These are phyloP conservation scores for Naja naja DNA, from an alignment of 2,113 vertebrate genomes.

Conservation along the genomic window DNA sequence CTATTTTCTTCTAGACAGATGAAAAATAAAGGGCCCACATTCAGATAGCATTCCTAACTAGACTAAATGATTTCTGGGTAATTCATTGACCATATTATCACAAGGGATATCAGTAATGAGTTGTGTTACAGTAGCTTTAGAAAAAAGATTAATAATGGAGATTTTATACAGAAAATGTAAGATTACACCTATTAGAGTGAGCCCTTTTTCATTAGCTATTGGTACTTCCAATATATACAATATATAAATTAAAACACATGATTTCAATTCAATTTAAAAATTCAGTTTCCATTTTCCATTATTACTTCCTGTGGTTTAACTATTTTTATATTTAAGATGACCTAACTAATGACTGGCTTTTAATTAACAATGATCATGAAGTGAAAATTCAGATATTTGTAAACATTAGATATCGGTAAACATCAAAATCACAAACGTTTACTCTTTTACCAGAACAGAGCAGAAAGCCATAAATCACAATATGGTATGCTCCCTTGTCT, in stretches of 20 bases:
- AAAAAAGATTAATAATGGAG: neutral
- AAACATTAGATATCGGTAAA: neutral
- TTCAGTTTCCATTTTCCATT: neutral
- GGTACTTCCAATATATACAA: neutral
- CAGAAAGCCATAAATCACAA: neutral
- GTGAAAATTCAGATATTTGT: neutral
- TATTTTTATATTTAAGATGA: neutral
- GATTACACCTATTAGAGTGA: neutral
- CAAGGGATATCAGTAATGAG: neutral
- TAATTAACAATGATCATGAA: neutral
- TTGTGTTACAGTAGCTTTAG: neutral
- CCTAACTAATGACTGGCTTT: neutral
- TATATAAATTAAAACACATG: neutral
- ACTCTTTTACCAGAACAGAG: neutral
- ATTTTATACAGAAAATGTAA: neutral
- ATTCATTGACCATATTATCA: neutral
- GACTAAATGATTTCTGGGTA: neutral
- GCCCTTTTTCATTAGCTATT: neutral
- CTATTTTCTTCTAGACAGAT: neutral
- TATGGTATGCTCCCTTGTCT: neutral
- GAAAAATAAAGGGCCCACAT: neutral
- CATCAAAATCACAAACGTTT: conserved; percentile 2
- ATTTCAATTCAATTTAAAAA: conserved; percentile 13
- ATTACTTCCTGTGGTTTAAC: neutral
- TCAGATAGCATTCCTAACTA: neutral